These are phyloP conservation scores for Ochotona princeps DNA, from an alignment of 2,113 vertebrate genomes.

Conservation along the genomic window DNA sequence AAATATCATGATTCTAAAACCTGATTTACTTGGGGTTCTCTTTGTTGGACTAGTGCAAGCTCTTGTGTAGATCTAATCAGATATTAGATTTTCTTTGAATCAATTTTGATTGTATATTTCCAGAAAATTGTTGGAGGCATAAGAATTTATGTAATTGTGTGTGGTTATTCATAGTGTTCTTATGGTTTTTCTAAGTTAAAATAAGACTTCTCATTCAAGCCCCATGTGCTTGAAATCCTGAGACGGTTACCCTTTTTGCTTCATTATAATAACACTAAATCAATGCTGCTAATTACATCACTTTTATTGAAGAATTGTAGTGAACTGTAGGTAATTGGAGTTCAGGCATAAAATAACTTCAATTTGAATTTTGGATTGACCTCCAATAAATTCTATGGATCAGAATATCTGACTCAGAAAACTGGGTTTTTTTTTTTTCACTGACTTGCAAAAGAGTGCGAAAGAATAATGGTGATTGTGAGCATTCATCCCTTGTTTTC, in stretches of 20 bases:
- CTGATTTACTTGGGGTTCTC: not conserved
- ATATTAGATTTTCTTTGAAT: not conserved
- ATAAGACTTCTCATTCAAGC: constrained; percentile 30
- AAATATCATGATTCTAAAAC: not conserved
- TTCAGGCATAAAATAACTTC: constrained; percentile 67
- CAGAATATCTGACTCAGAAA: constrained; percentile 34
- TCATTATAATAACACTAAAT: constrained; percentile 66
- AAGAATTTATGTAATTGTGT: too few species aligned
- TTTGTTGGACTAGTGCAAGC: not conserved
- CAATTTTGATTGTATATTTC: not conserved
- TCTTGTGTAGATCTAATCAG: not conserved
- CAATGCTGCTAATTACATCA: constrained; percentile 65
- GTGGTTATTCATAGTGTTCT: too few species aligned
- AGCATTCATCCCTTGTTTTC: not conserved
- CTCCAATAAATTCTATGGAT: constrained; percentile 4
- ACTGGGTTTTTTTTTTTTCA: not conserved
- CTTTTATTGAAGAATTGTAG: constrained; percentile 66
- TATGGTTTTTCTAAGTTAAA: not conserved
- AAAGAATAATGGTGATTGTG: not conserved
- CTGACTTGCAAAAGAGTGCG: not conserved
- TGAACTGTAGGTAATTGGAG: constrained; percentile 61
- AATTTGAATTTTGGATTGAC: constrained; percentile 64
- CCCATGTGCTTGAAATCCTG: constrained; percentile 33
- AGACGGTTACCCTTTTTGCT: not conserved
- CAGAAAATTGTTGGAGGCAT: not conserved